These are phyloP conservation scores for Alca torda DNA, from an alignment of 2,797 vertebrate genomes.

Conservation along the genomic window DNA sequence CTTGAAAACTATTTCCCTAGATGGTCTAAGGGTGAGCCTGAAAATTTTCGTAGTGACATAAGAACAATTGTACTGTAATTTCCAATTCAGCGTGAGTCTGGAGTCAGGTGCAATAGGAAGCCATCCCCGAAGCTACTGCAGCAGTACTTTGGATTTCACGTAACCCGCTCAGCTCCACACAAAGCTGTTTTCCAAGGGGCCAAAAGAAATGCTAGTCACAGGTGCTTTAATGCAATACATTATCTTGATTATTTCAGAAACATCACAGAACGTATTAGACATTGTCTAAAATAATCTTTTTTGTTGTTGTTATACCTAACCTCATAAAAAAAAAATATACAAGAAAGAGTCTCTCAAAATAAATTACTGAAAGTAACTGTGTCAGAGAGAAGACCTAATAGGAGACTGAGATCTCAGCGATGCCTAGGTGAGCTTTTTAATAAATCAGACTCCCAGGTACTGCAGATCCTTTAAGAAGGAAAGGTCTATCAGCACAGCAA, in stretches of 20 bases:
- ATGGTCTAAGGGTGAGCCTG: not conserved
- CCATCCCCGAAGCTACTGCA: not conserved
- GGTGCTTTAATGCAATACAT: not conserved
- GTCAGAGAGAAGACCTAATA: conserved; percentile 40
- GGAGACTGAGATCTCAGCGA: conserved; percentile 1
- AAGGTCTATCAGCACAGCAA: conserved; percentile 62
- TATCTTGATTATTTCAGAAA: not conserved
- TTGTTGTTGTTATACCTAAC: conserved; percentile 4
- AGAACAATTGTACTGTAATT: not conserved
- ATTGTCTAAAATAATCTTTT: not conserved
- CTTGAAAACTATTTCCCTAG: conserved; percentile 8
- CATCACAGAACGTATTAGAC: not conserved
- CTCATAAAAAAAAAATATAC: not conserved
- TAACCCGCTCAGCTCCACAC: not conserved
- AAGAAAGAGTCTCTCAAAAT: conserved; percentile 11
- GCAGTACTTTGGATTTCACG: not conserved
- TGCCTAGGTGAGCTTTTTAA: conserved; percentile 52
- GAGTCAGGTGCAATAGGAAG: not conserved
- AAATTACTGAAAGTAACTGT: conserved; percentile 6
- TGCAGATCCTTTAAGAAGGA: conserved; percentile 37
- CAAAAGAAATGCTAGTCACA: not conserved
- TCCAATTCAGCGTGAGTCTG: not conserved
- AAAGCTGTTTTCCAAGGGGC: not conserved
- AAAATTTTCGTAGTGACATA: not conserved
- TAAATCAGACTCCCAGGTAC: conserved; percentile 62